phyloP scores from a whole-genome alignment of 2,888 invertebrate genomes.

The Mesorhabditis belari region DNA sequence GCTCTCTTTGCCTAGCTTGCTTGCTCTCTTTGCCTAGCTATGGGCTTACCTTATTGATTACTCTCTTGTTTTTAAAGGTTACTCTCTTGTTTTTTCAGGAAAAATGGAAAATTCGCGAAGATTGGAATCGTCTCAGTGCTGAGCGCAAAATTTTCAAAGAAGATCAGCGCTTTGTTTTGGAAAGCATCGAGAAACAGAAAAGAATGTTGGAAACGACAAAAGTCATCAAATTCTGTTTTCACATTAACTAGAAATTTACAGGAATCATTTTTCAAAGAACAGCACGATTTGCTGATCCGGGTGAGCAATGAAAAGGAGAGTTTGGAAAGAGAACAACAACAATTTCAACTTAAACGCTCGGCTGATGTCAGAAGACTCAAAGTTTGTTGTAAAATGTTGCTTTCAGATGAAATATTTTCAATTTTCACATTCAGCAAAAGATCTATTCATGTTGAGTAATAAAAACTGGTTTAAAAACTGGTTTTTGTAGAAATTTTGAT shows the following conservation, averaged over 20 bases:
- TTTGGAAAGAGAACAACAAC: slow-evolving; percentile 20
- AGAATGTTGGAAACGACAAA: slow-evolving; percentile 12
- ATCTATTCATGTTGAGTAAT: too few relatives aligned
- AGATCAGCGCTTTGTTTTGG: slow-evolving; percentile 27
- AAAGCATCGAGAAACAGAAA: slow-evolving; percentile 14
- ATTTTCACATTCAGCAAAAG: too few relatives aligned
- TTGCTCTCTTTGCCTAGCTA: too few relatives aligned
- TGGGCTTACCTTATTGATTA: too few relatives aligned
- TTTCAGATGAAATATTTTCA: too few relatives aligned
- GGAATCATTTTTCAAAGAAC: slow-evolving; percentile 32
- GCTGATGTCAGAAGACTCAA: slow-evolving; percentile 14
- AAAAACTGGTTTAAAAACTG: too few relatives aligned
- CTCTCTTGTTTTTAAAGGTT: too few relatives aligned
- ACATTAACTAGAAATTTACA: slow-evolving; percentile 7
- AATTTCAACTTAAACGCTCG: slow-evolving; percentile 25
- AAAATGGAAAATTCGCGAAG: slow-evolving; percentile 29
- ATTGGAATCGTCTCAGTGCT: slow-evolving; percentile 22
- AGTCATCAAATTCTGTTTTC: slow-evolving; percentile 3
- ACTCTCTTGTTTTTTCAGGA: too few relatives aligned
- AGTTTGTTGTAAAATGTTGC: background rate
- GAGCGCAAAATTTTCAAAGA: slow-evolving; percentile 28
- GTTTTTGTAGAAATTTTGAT: too few relatives aligned
- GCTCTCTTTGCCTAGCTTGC: too few relatives aligned
- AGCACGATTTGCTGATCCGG: slow-evolving; percentile 44
- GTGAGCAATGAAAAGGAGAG: slow-evolving; percentile 38